Evolutionary conservation across 2,113 vertebrate genomes (phyloP).

Genomic region (Salvelinus alpinus): DNA sequence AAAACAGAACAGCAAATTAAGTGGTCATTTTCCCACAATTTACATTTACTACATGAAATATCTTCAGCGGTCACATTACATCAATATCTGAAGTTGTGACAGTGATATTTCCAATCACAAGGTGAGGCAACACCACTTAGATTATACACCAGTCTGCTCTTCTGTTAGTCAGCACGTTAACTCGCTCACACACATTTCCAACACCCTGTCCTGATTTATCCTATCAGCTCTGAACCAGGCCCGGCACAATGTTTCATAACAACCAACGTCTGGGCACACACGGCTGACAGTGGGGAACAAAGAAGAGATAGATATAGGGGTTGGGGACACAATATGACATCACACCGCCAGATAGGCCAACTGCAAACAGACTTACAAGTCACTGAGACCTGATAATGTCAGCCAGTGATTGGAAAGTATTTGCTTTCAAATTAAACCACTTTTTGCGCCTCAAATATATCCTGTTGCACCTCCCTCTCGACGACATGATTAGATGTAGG

Average conservation of each 20-base stretch:
- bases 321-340: not conserved
- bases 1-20: no score
- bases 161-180: not conserved
- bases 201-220: not conserved
- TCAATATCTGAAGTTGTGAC: no score
- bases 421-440: not conserved
- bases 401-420: not conserved
- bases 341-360: not conserved
- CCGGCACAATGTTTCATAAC: not conserved
- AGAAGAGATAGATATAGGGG: not conserved
- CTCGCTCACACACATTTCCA: not conserved
- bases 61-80: no score
- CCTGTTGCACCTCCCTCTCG: not conserved
- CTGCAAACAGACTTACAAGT: not conserved
- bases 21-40: no score
- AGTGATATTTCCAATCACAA: no score
- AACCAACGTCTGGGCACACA: not conserved
- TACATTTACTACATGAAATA: no score
- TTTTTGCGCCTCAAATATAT: not conserved
- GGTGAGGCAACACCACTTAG: no score
- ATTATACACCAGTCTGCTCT: no score
- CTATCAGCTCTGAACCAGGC: not conserved
- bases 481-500: not conserved
- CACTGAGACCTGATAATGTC: constrained; percentile 3
- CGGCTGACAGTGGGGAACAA: not conserved